Conservation (phyloP, 1,140 invertebrate species). For the Delia radicum region DNA sequence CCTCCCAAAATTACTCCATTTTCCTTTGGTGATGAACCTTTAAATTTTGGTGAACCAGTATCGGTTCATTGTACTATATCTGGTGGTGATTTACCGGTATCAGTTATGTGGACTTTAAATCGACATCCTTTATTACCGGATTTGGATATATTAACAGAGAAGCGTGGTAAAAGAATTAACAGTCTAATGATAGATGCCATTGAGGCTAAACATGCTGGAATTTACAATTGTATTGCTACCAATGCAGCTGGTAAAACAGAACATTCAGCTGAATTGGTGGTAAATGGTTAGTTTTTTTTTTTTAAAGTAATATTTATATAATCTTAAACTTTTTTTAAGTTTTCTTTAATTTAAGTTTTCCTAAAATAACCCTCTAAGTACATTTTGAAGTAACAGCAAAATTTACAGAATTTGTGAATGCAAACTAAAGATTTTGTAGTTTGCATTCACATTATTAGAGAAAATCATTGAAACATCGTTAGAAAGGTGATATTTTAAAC, state of each 20-base stretch:
- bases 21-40: slow-evolving; percentile 66
- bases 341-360: no score
- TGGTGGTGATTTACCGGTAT: slow-evolving; percentile 73
- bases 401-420: no score
- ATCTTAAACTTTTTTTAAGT: not conserved
- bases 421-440: no score
- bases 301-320: no score
- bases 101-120: slow-evolving; percentile 71
- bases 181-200: slow-evolving; percentile 61
- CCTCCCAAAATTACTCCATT: slow-evolving; percentile 68
- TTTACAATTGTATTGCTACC: slow-evolving; percentile 71
- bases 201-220: slow-evolving; percentile 64
- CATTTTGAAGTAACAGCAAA: no score
- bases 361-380: no score
- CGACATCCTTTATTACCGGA: slow-evolving; percentile 50
- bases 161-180: slow-evolving; percentile 58
- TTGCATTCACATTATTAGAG: no score
- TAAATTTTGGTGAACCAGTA: slow-evolving; percentile 69
- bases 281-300: slow-evolving; percentile 61
- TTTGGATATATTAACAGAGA: slow-evolving; percentile 45
- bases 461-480: no score
- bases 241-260: slow-evolving; percentile 63
- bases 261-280: slow-evolving; percentile 59
- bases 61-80: slow-evolving; percentile 71
- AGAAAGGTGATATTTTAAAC: no score